Percentiles rank a stretch among this genome's conserved stretches.
Evolutionary conservation across 2,888 invertebrate genomes (phyloP).

Genomic region (Habrosyne pyritoides): DNA sequence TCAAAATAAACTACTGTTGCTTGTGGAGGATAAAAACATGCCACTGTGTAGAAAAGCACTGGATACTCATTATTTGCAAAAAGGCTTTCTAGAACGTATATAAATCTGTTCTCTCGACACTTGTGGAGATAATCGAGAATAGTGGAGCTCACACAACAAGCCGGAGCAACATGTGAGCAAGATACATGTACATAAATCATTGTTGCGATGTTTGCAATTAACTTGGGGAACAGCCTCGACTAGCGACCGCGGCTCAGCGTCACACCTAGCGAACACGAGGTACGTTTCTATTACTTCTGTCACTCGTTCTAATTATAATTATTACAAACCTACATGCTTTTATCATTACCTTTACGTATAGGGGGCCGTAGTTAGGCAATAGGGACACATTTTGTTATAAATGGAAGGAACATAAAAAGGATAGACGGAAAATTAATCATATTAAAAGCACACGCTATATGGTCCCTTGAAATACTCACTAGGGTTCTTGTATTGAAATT

Average conservation of each 20-base stretch:
- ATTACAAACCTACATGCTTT: slow-evolving; percentile 37
- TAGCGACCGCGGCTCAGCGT: slow-evolving; percentile 14
- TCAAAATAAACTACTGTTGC: no score
- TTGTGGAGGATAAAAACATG: not conserved
- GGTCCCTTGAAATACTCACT: slow-evolving; percentile 11
- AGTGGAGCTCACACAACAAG: slow-evolving; percentile 31
- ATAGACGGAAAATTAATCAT: slow-evolving; percentile 51
- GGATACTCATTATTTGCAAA: slow-evolving; percentile 32
- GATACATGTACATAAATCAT: slow-evolving; percentile 39
- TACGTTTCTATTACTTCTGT: slow-evolving; percentile 37
- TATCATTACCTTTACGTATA: slow-evolving; percentile 33
- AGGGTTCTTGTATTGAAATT: slow-evolving; percentile 5
- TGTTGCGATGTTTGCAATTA: slow-evolving; percentile 53
- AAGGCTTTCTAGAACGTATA: slow-evolving; percentile 29
- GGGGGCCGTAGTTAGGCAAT: slow-evolving; percentile 37
- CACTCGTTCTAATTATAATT: slow-evolving; percentile 52
- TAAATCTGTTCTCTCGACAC: slow-evolving; percentile 40
- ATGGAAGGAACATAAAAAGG: slow-evolving; percentile 33
- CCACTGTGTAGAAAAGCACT: slow-evolving; percentile 23
- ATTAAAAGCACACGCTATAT: slow-evolving; percentile 44
- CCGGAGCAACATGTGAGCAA: slow-evolving; percentile 24
- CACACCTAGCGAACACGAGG: slow-evolving; percentile 12
- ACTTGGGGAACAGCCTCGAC: slow-evolving; percentile 25
- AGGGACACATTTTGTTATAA: slow-evolving; percentile 45
- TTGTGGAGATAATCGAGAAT: slow-evolving; percentile 40